Base-by-base conservation (phyloP, 2,113 vertebrate genomes). In the Heliornis fulica region DNA sequence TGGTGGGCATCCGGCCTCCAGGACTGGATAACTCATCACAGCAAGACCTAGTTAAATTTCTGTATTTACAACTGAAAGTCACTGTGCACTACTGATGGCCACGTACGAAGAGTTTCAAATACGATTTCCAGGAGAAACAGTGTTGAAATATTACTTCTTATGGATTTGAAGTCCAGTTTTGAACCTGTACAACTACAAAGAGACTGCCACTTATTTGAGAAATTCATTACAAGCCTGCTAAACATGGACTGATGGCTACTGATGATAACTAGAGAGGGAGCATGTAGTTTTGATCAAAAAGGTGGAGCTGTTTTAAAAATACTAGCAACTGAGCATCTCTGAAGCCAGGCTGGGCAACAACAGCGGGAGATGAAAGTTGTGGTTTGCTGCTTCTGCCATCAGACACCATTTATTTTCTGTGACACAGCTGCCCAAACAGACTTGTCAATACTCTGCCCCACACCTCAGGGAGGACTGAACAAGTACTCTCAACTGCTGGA, bases 371-470 rank as follows among this genome's bases (percentile, higher is more conserved):
- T 0, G 2, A 70, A 11, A 16, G 51, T 25, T 61, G 40, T 26
- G 12, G 60, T 88, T 71, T 71, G n/a, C 23, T 46, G 81, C 57
- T 64, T 48, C 64, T 51, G 41, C 5, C 2, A 71, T 81, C 53
- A 85, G 79, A 66, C 46, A 57, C 22, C 31, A 11, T 31, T 48
- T 57, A 61, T n/a, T 72, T 72, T 68, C 48, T 1, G 1, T 26
- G n/a, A 28, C 43, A 43, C 54, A n/a, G 31, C 29, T 0, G 1
- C 32, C 15, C 31, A 77, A 51, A 29, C 1, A 2, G 71, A 59
- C 15, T 19, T 0, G 0, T 29, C 2, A 3, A 22, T 72, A 40
- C 25, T 53, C 15, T 20, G 63, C 32, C 6, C n/a, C 2, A 0
- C 41, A 64, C 9, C 60, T 68, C 53, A 51, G 76, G 68, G 36